Conservation (phyloP, 2,113 vertebrate species). For the Greenwoodochromis staneri region DNA sequence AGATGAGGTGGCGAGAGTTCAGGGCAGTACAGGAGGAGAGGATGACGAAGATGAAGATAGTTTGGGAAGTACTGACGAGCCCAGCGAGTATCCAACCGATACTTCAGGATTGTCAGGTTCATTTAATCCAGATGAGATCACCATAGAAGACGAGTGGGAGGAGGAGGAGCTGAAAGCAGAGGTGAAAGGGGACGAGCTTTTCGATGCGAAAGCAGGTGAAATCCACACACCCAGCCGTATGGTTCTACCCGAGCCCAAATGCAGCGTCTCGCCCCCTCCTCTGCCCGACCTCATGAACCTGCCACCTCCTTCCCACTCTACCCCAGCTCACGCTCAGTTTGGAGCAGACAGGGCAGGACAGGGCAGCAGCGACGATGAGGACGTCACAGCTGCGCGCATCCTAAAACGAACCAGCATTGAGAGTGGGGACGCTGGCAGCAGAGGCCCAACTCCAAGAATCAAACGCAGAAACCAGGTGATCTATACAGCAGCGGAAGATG, state of each 20-base stretch:
- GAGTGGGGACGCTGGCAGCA: constrained; percentile 38
- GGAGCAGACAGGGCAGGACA: constrained; percentile 26
- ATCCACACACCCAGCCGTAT: constrained; percentile 51
- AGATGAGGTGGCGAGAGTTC: constrained; percentile 16
- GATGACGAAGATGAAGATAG: constrained; percentile 70
- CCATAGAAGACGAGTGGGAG: constrained; percentile 85
- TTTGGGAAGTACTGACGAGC: constrained; percentile 79
- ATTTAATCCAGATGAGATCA: constrained; percentile 92
- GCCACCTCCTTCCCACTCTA: constrained; percentile 68
- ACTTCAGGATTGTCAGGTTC: constrained; percentile 80
- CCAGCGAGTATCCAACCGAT: constrained; percentile 86
- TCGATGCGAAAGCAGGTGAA: background rate
- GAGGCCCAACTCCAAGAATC: constrained; percentile 74
- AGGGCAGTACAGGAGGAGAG: constrained; percentile 35
- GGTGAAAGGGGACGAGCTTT: constrained; percentile 20
- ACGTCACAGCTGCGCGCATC: constrained; percentile 23
- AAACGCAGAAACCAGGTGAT: constrained; percentile 94
- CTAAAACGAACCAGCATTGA: constrained; percentile 80
- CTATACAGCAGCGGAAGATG: constrained; percentile 77
- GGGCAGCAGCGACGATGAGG: background rate
- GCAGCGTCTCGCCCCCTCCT: constrained; percentile 52
- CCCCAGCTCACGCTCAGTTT: constrained; percentile 58
- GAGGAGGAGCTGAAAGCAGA: constrained; percentile 42
- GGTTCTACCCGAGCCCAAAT: constrained; percentile 65
- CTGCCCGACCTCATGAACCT: constrained; percentile 30